Conservation (phyloP, 2,888 invertebrate species). For the Eulithis prunata region DNA sequence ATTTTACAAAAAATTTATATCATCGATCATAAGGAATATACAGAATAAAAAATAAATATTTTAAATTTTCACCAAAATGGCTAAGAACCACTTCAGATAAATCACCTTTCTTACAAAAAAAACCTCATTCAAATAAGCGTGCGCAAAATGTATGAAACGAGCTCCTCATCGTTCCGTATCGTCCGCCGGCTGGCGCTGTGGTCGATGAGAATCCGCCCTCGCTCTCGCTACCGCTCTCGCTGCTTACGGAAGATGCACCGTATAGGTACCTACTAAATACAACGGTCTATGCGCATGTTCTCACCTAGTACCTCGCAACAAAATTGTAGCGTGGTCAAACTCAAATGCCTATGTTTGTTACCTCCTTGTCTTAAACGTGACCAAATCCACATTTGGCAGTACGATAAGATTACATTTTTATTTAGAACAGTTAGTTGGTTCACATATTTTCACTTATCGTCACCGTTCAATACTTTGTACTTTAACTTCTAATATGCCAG, state of each 20-base stretch:
- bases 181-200: slow-evolving; percentile 19
- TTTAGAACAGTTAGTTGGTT: neutral
- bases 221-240: slow-evolving; percentile 14
- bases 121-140: no score
- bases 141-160: no score
- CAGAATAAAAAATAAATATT: no score
- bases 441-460: slow-evolving; percentile 4
- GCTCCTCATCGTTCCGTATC: no score
- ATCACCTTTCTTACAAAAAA: no score
- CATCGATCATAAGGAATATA: no score
- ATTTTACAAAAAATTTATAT: no score
- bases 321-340: neutral
- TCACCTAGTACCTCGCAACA: no score
- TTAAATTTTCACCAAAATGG: no score
- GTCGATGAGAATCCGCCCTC: slow-evolving; percentile 21
- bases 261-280: slow-evolving; percentile 15
- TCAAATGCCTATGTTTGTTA: neutral
- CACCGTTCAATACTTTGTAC: neutral
- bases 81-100: no score
- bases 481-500: no score
- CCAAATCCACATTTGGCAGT: neutral
- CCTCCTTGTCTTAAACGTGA: neutral
- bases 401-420: slow-evolving; percentile 1
- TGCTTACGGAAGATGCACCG: slow-evolving; percentile 10
- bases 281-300: neutral